phyloP scores from a whole-genome alignment of 2,888 invertebrate species.

The Thymelicus lineola region DNA sequence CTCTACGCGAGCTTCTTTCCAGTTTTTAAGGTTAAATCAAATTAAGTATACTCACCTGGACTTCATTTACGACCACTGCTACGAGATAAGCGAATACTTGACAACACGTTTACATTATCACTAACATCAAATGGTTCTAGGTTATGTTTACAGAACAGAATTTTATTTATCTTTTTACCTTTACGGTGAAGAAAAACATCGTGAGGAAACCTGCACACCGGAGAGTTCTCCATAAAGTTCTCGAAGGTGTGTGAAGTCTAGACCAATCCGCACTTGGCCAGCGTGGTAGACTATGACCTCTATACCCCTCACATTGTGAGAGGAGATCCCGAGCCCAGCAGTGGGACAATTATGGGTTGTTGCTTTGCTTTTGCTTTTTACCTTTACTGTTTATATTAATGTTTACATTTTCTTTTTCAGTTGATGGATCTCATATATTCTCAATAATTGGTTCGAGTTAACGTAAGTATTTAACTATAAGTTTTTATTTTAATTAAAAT shows the following conservation, averaged over 20 bases:
- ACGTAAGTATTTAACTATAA: background rate
- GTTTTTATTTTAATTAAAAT: background rate
- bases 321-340: too few relatives aligned
- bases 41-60: slow-evolving; percentile 18
- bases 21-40: slow-evolving; percentile 35
- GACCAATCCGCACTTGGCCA: too few relatives aligned
- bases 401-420: slow-evolving; percentile 3
- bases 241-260: too few relatives aligned
- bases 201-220: too few relatives aligned
- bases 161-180: background rate
- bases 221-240: too few relatives aligned
- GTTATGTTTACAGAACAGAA: slow-evolving; percentile 8
- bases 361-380: too few relatives aligned
- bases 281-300: too few relatives aligned
- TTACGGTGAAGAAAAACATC: too few relatives aligned
- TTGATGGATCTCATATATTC: background rate
- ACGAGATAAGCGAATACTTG: slow-evolving; percentile 21
- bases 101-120: slow-evolving; percentile 25
- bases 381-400: background rate
- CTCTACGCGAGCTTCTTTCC: slow-evolving; percentile 29
- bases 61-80: slow-evolving; percentile 24
- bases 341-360: too few relatives aligned
- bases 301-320: too few relatives aligned
- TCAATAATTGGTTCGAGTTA: background rate
- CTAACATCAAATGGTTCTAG: slow-evolving; percentile 21